These are phyloP conservation scores for Chionomys nivalis DNA, from an alignment of 2,113 vertebrate species.

Conservation along the genomic window DNA sequence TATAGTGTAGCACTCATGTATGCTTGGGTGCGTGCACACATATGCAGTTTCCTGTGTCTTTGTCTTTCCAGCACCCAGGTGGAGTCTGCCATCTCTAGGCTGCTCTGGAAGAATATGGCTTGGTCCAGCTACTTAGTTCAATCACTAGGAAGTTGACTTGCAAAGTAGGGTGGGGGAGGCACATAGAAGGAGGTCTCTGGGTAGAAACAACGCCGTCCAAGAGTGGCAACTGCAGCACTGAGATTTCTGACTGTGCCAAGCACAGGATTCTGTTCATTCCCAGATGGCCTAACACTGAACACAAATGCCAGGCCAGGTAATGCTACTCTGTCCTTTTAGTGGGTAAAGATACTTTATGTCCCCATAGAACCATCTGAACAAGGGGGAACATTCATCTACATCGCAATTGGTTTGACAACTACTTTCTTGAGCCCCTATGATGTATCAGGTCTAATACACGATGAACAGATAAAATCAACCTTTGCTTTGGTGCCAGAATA, in stretches of 20 bases:
- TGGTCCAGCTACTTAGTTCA: background rate
- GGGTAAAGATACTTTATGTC: background rate
- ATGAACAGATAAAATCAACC: background rate
- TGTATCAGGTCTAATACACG: background rate
- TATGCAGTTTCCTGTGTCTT: background rate
- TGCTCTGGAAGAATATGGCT: background rate
- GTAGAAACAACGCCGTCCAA: background rate
- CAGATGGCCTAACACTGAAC: background rate
- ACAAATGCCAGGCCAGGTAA: fast-evolving
- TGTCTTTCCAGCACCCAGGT: background rate
- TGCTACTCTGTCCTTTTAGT: too few species aligned
- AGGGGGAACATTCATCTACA: background rate
- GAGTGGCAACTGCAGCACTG: fast-evolving
- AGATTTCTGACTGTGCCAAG: background rate
- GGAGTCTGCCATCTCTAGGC: background rate
- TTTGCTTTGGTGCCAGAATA: background rate
- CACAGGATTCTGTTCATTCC: background rate
- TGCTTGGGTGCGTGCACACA: too few species aligned
- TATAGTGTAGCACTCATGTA: background rate
- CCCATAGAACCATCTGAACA: background rate
- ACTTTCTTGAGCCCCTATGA: background rate
- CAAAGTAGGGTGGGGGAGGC: background rate
- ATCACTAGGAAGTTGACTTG: background rate
- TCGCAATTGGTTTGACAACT: background rate
- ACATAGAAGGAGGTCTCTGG: background rate